These are phyloP conservation scores for Thymelicus sylvestris DNA, from an alignment of 2,888 invertebrate species.

Conservation along the genomic window DNA sequence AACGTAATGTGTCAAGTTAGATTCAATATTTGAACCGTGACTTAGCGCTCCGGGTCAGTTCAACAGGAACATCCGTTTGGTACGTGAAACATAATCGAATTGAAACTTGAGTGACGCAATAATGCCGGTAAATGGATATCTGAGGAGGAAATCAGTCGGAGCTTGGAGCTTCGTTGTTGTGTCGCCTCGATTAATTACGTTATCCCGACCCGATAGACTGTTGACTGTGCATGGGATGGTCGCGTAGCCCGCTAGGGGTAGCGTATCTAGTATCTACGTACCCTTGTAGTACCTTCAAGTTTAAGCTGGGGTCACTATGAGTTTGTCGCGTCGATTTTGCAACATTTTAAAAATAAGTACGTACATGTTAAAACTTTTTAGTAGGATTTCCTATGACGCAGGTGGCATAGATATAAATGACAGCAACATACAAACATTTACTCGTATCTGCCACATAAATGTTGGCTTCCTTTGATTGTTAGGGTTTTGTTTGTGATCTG, in stretches of 20 bases:
- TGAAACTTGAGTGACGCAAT: conserved; percentile 71
- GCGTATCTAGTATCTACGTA: conserved; percentile 31
- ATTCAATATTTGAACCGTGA: conserved; percentile 32
- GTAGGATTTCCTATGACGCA: no score
- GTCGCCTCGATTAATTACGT: conserved; percentile 79
- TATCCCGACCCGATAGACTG: conserved; percentile 65
- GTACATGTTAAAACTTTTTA: no score
- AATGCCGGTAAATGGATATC: conserved; percentile 77
- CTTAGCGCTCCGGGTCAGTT: conserved; percentile 25
- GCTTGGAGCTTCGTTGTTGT: conserved; percentile 66
- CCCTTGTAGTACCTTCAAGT: background rate
- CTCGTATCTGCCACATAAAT: no score
- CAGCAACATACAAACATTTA: no score
- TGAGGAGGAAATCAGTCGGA: conserved; percentile 75
- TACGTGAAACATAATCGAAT: conserved; percentile 66
- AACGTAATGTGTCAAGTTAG: conserved; percentile 21
- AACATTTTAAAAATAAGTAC: no score
- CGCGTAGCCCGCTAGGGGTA: conserved; percentile 50
- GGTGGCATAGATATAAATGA: no score
- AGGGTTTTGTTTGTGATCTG: no score
- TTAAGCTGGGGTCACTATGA: no score
- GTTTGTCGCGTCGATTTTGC: no score
- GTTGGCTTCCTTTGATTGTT: no score
- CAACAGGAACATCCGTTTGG: conserved; percentile 33
- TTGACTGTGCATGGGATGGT: conserved; percentile 50